These are phyloP conservation scores for Adela reaumurella DNA, from an alignment of 2,888 invertebrate species.

Conservation along the genomic window DNA sequence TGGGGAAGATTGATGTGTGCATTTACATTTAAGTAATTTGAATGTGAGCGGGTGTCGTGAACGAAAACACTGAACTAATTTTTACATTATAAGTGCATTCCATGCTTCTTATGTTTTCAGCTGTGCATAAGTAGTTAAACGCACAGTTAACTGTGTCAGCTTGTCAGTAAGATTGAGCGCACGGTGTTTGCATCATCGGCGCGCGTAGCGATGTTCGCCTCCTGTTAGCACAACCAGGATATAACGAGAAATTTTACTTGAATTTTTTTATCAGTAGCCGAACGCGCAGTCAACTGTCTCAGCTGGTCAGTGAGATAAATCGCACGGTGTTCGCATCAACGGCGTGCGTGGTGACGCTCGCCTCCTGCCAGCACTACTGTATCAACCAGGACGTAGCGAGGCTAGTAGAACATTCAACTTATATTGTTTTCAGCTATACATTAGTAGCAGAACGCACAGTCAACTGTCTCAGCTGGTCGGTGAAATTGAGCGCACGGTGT, in stretches of 20 bases:
- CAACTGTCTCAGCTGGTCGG: constrained; percentile 93
- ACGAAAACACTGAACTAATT: no score
- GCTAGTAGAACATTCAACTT: constrained; percentile 71
- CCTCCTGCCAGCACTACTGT: constrained; percentile 90
- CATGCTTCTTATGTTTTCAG: constrained; percentile 76
- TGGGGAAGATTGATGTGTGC: no score
- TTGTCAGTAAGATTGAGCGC: constrained; percentile 86
- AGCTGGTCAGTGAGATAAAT: constrained; percentile 90
- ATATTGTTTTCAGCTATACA: constrained; percentile 73
- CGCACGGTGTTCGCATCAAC: constrained; percentile 71
- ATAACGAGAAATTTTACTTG: constrained; percentile 63
- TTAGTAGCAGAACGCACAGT: constrained; percentile 95
- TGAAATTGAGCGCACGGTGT: constrained; percentile 83
- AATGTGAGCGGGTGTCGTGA: no score
- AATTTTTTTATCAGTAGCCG: constrained; percentile 93
- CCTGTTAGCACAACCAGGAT: constrained; percentile 80
- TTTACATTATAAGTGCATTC: no score
- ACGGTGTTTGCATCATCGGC: constrained; percentile 70
- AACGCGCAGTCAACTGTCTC: constrained; percentile 94
- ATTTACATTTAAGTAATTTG: no score
- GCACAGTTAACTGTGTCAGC: constrained; percentile 94
- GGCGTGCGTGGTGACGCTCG: constrained; percentile 75
- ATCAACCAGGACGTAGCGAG: constrained; percentile 76
- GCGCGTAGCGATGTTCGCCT: constrained; percentile 81
- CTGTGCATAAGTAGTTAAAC: constrained; percentile 95